These are phyloP conservation scores for Notodonta dromedarius DNA, from an alignment of 2,888 invertebrate species.

Conservation along the genomic window DNA sequence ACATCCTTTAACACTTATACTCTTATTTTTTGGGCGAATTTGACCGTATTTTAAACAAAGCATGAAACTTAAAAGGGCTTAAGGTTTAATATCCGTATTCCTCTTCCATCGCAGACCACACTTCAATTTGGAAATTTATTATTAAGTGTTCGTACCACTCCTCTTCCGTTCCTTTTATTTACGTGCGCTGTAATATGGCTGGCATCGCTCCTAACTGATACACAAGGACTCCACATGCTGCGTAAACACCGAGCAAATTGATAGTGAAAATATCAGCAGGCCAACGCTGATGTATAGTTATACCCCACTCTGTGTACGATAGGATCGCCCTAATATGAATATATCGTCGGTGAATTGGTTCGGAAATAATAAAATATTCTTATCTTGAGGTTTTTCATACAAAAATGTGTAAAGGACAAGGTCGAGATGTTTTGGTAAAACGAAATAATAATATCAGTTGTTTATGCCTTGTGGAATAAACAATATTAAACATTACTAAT, in stretches of 20 bases:
- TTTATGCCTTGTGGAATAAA: neutral
- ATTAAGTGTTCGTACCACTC: slow-evolving; percentile 48
- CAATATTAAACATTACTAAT: too few relatives aligned
- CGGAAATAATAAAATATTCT: slow-evolving; percentile 7
- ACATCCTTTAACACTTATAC: too few relatives aligned
- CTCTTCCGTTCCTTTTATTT: slow-evolving; percentile 41
- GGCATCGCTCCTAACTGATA: slow-evolving; percentile 48
- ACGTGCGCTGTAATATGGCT: slow-evolving; percentile 35
- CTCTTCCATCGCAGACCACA: neutral
- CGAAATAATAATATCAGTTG: neutral
- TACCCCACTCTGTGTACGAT: slow-evolving; percentile 2
- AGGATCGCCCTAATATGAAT: slow-evolving; percentile 12
- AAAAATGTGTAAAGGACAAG: neutral
- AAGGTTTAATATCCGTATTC: neutral
- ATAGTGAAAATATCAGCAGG: slow-evolving; percentile 11
- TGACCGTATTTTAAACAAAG: too few relatives aligned
- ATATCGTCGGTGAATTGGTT: slow-evolving; percentile 8
- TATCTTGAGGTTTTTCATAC: neutral
- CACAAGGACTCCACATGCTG: slow-evolving; percentile 32
- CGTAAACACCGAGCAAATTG: slow-evolving; percentile 32
- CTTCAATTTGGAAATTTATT: slow-evolving; percentile 40
- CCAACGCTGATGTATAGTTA: slow-evolving; percentile 2
- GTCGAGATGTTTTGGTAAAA: slow-evolving; percentile 2
- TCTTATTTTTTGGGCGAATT: too few relatives aligned
- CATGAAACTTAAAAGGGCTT: too few relatives aligned